Base-by-base conservation (phyloP, 2,888 invertebrate genomes). In the Brachyptera risi region DNA sequence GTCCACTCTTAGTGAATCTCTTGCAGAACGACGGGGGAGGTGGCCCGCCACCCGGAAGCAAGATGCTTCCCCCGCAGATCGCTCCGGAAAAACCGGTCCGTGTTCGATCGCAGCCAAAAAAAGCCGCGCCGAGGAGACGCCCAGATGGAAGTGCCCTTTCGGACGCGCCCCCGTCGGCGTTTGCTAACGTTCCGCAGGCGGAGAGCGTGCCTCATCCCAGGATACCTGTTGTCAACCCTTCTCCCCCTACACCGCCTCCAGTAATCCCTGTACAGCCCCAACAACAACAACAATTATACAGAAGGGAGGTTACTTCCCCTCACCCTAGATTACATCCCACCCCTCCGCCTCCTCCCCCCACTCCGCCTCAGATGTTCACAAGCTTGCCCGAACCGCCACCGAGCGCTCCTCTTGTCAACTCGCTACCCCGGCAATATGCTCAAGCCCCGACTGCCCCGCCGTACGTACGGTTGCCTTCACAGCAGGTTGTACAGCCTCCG, bases 1-100 rank as follows among this genome's bases (percentile, higher is more conserved):
- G 94, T 72, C 96, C 96, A 21, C 78, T 96, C 67, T 79, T 96
- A 67, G 96, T 96, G 31, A 96, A 96, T 76, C 78, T 96, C 68
- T 79, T 96, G 69, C 95, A 96, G 78, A 95, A 91, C 72, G 93
- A 93, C 71, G 88, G 63, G 19, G 63, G 80, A 51, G 70, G 67
- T n/a, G 64, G 44, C 11, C 54, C 56, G 24, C 62, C 63, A 9
- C 58, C 61, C 21, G 59, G 50, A 11, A 61, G 58, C 42, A 64
- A 64, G 37, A 66, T 65, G 65, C 60, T 54, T 17, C 65, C 65
- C 13, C 65, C 65, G n/a, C 44, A 40, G 13, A 59, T 49, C 13
- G 63, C 60, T 27, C 62, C 62, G 35, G 57, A 61, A 15, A 62
- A 62, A 26, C 58, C 56, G 7, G 24, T 27, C 15, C 13, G 60